Conservation (phyloP, 1,140 invertebrate genomes). For the Aphelinus certus region DNA sequence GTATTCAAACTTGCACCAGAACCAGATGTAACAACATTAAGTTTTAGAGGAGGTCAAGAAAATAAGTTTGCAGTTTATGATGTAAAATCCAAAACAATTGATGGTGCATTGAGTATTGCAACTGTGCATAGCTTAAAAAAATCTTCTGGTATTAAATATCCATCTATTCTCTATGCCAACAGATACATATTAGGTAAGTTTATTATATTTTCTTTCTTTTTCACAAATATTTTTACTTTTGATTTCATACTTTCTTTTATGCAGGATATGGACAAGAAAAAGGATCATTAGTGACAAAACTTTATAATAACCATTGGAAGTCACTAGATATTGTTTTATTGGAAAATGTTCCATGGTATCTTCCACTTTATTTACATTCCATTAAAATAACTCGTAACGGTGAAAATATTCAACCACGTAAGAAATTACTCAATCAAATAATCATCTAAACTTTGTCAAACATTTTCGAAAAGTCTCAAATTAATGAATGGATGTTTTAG, state of each 20-base stretch:
- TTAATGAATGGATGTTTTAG: conserved; percentile 44
- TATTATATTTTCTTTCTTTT: not conserved
- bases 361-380: conserved; percentile 91
- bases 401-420: conserved; percentile 70
- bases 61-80: conserved; percentile 77
- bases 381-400: conserved; percentile 75
- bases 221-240: conserved; percentile 1
- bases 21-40: conserved; percentile 69
- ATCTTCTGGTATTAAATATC: conserved; percentile 67
- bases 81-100: conserved; percentile 63
- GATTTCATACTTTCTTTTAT: conserved; percentile 26
- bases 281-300: conserved; percentile 84
- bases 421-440: conserved; percentile 42
- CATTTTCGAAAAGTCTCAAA: conserved; percentile 27
- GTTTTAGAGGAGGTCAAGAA: conserved; percentile 74
- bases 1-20: conserved; percentile 69
- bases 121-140: conserved; percentile 63
- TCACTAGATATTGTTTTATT: conserved; percentile 75
- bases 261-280: conserved; percentile 81
- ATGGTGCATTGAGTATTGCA: conserved; percentile 76
- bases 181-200: conserved; percentile 80
- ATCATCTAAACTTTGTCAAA: conserved; percentile 3
- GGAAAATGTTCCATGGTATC: conserved; percentile 93
- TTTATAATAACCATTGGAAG: conserved; percentile 81
- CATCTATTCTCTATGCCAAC: conserved; percentile 80